Percentiles rank a stretch among this genome's conserved stretches.
Conservation (phyloP, 2,113 vertebrate species). For the Agelaius phoeniceus region DNA sequence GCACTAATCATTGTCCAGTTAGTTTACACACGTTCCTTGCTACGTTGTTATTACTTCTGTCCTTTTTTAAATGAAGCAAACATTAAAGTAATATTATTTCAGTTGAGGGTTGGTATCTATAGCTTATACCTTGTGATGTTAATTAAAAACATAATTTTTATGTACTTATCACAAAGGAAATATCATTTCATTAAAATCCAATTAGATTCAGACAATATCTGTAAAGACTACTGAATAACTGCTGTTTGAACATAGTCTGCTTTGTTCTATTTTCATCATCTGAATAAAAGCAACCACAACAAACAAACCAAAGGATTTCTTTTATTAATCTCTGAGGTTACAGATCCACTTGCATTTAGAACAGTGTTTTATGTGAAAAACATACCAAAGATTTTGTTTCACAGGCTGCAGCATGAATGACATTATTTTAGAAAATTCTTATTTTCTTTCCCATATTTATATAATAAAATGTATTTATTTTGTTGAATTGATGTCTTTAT, state of each 20-base stretch:
- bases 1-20: slow-evolving; percentile 63
- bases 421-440: slow-evolving; percentile 55
- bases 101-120: slow-evolving; percentile 85
- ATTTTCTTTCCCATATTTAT: slow-evolving; percentile 7
- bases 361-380: slow-evolving; percentile 66
- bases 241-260: slow-evolving; percentile 91
- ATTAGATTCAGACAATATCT: slow-evolving; percentile 92
- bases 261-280: slow-evolving; percentile 94
- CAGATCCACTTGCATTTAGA: slow-evolving; percentile 75
- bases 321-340: slow-evolving; percentile 77
- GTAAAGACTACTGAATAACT: slow-evolving; percentile 79
- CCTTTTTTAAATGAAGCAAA: slow-evolving; percentile 84
- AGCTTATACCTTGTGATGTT: slow-evolving; percentile 88
- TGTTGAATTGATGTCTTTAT: background rate
- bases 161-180: slow-evolving; percentile 96
- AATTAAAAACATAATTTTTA: slow-evolving; percentile 97
- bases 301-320: slow-evolving; percentile 79
- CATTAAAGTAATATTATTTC: slow-evolving; percentile 89
- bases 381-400: slow-evolving; percentile 63
- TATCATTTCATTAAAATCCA: slow-evolving; percentile 99
- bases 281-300: slow-evolving; percentile 89
- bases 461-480: slow-evolving; percentile 30
- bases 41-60: slow-evolving; percentile 71
- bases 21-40: slow-evolving; percentile 64
- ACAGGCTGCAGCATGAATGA: background rate